These are phyloP conservation scores for Prunella himalayana DNA, from an alignment of 2,113 vertebrate genomes.

Conservation along the genomic window DNA sequence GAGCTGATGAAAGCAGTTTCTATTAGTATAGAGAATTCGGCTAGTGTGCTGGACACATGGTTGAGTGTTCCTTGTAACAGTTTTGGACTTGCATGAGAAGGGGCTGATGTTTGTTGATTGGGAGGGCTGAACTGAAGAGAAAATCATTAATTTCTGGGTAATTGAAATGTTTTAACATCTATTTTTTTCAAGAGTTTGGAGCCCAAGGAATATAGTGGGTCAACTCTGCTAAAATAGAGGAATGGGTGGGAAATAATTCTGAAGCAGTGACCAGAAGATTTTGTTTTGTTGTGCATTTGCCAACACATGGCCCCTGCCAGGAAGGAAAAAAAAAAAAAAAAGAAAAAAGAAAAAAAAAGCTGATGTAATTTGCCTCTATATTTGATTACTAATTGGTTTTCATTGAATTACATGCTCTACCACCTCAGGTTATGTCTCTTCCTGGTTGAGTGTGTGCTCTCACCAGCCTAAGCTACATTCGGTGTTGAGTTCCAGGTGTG, in stretches of 20 bases:
- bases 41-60: background rate
- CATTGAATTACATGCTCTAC: background rate
- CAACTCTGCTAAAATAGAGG: background rate
- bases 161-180: background rate
- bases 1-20: background rate
- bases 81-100: background rate
- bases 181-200: background rate
- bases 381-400: background rate
- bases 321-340: background rate
- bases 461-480: background rate
- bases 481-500: background rate
- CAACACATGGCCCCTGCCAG: accelerated
- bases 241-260: background rate
- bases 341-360: no score
- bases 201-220: background rate
- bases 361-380: background rate
- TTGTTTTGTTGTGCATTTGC: background rate
- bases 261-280: background rate
- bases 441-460: background rate
- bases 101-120: background rate
- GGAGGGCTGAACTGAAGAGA: background rate
- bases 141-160: background rate
- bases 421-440: background rate
- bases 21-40: background rate
- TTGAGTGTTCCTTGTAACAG: background rate